A percentile compares a stretch with the other conserved stretches of the same genome.
Conservation (phyloP, 2,888 invertebrate species). For the Gnatocerus cornutus region DNA sequence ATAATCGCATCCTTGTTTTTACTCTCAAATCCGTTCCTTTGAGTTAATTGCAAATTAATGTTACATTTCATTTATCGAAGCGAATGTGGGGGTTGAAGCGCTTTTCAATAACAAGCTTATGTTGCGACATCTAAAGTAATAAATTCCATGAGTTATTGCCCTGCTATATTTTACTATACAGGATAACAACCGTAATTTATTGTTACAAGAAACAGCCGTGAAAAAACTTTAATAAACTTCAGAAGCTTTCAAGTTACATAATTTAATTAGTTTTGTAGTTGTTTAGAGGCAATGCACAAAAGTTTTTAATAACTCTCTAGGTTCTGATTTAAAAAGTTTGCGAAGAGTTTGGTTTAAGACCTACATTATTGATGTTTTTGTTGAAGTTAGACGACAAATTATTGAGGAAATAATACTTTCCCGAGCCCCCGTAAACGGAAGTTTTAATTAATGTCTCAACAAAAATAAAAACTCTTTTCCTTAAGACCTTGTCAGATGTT, state of each 20-base stretch:
- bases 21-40: no score
- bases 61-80: no score
- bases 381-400: not conserved
- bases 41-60: no score
- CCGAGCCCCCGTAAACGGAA: not conserved
- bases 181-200: not conserved
- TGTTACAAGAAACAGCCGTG: not conserved
- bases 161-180: not conserved
- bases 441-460: slow-evolving; percentile 5
- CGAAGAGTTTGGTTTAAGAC: slow-evolving; percentile 4
- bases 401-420: slow-evolving; percentile 6
- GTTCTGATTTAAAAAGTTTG: slow-evolving; percentile 15
- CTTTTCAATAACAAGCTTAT: no score
- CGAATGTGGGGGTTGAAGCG: no score
- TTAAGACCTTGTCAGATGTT: not conserved
- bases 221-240: slow-evolving; percentile 10
- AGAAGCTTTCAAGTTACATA: slow-evolving; percentile 7
- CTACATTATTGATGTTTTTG: slow-evolving; percentile 10
- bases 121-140: no score
- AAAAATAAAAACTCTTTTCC: no score
- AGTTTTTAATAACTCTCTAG: slow-evolving; percentile 18
- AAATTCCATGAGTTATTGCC: not conserved
- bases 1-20: no score
- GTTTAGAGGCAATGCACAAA: slow-evolving; percentile 4
- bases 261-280: slow-evolving; percentile 28